Evolutionary conservation across 2,797 vertebrate species (phyloP).

Genomic region (Syngnathus rostellatus): DNA sequence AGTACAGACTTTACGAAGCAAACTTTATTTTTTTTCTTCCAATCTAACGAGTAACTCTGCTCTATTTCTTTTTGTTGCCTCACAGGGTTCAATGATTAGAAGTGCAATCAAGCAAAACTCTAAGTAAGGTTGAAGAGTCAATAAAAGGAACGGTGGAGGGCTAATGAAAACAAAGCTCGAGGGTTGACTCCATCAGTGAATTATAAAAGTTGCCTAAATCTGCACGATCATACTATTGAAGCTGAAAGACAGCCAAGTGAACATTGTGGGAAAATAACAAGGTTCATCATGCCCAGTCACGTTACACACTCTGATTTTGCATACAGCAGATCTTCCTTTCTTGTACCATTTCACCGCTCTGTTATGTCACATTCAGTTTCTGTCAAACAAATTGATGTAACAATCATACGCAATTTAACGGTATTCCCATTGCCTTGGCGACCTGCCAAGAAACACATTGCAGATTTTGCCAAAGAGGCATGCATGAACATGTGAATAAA

Average conservation of each 20-base stretch:
- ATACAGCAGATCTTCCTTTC: slow-evolving; percentile 7
- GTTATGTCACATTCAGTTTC: slow-evolving; percentile 7
- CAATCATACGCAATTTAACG: slow-evolving; percentile 7
- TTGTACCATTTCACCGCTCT: slow-evolving; percentile 10
- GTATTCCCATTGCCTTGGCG: slow-evolving; percentile 2
- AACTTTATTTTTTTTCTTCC: no score
- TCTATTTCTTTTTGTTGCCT: no score
- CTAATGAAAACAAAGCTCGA: slow-evolving; percentile 21
- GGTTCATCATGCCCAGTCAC: slow-evolving; percentile 27
- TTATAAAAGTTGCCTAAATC: slow-evolving; percentile 44
- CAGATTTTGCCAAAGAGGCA: slow-evolving; percentile 1
- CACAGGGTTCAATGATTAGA: no score
- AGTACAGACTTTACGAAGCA: no score
- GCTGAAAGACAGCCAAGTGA: slow-evolving; percentile 23
- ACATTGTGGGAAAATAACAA: slow-evolving; percentile 16
- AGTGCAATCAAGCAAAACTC: background rate
- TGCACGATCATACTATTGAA: slow-evolving; percentile 27
- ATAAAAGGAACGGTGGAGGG: slow-evolving; percentile 13
- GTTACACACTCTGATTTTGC: slow-evolving; percentile 13
- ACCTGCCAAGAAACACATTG: slow-evolving; percentile 21
- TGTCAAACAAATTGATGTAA: background rate
- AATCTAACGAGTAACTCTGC: no score
- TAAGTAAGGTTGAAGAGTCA: slow-evolving; percentile 10
- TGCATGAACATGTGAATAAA: background rate
- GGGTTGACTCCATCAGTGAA: slow-evolving; percentile 23